Conservation (phyloP, 2,113 vertebrate species). For the Thalassoma bifasciatum region DNA sequence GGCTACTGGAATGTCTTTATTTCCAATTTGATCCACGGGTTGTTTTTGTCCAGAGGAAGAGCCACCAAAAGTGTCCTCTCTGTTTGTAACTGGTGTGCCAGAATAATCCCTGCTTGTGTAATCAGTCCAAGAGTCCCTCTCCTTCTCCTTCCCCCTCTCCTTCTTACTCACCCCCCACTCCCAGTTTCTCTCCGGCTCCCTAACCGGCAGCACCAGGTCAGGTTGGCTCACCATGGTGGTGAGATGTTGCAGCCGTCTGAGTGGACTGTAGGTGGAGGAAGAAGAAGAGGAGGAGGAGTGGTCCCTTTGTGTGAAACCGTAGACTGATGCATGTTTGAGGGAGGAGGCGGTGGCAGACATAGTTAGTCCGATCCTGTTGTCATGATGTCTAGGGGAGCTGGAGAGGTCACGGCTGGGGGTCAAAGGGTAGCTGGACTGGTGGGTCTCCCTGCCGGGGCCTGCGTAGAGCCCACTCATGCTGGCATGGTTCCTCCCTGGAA, state of each 20-base stretch:
- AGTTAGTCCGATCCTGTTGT: conserved; percentile 75
- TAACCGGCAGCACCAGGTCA: conserved; percentile 61
- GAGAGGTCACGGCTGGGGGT: conserved; percentile 80
- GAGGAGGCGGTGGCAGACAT: conserved; percentile 81
- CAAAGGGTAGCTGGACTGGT: conserved; percentile 84
- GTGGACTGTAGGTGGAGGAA: conserved; percentile 85
- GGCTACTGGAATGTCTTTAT: conserved; percentile 16
- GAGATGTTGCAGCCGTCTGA: conserved; percentile 89
- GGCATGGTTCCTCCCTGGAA: conserved; percentile 74
- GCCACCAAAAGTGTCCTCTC: conserved; percentile 31
- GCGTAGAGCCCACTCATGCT: conserved; percentile 90
- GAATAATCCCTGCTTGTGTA: conserved; percentile 45
- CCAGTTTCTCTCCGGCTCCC: conserved; percentile 59
- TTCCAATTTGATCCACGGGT: neutral
- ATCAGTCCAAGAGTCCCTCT: conserved; percentile 49
- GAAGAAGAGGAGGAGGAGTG: conserved; percentile 49
- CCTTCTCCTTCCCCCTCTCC: conserved; percentile 22
- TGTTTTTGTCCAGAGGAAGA: conserved; percentile 43
- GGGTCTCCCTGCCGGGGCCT: conserved; percentile 83
- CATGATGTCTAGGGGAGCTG: conserved; percentile 79
- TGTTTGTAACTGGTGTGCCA: conserved; percentile 18
- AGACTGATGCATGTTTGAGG: conserved; percentile 77
- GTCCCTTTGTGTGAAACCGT: conserved; percentile 83
- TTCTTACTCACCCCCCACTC: conserved; percentile 47
- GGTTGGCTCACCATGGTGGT: conserved; percentile 90